phyloP scores from a whole-genome alignment of 2,797 vertebrate species.

The Geranospiza caerulescens region DNA sequence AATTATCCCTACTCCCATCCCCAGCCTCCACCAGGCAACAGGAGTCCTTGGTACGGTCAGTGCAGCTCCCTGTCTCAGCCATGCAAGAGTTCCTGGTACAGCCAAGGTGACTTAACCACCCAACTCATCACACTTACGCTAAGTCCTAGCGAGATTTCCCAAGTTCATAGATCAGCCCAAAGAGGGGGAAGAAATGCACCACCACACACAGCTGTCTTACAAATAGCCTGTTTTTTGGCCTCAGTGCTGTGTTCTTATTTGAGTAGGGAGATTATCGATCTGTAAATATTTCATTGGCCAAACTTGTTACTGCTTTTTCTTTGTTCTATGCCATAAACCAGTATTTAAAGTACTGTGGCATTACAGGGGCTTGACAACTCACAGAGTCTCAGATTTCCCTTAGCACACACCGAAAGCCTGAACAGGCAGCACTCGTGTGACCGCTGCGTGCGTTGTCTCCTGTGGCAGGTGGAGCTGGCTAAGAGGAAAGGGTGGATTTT shows the following conservation, averaged over 20 bases:
- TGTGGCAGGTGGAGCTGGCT: background rate
- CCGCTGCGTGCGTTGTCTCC: accelerated
- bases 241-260: background rate
- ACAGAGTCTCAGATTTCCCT: accelerated
- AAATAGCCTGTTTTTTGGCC: background rate
- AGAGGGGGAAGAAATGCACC: too few species aligned
- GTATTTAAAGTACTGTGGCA: background rate
- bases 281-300: background rate
- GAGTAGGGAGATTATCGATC: background rate
- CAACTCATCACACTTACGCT: too few species aligned
- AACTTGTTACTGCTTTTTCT: background rate
- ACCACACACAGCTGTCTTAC: background rate
- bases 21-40: too few species aligned
- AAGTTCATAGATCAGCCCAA: too few species aligned
- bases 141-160: too few species aligned
- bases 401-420: background rate
- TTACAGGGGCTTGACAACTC: too few species aligned
- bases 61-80: too few species aligned
- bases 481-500: background rate
- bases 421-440: accelerated
- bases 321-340: background rate
- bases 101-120: too few species aligned
- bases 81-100: too few species aligned
- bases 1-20: too few species aligned
- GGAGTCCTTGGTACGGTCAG: too few species aligned